phyloP scores from a whole-genome alignment of 1,140 invertebrate species.

The Delia radicum region DNA sequence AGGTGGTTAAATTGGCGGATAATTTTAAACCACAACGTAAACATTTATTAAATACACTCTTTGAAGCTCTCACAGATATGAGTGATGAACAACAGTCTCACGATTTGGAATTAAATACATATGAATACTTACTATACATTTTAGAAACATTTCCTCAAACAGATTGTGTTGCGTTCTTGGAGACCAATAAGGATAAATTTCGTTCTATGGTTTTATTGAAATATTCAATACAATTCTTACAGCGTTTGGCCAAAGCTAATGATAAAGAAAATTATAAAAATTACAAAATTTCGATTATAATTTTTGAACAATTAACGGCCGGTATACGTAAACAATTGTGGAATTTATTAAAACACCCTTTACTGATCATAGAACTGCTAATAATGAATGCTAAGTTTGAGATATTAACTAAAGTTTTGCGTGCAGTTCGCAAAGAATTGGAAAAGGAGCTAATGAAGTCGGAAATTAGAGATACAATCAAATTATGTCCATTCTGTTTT shows the following conservation, averaged over 20 bases:
- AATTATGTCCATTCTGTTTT: constrained; percentile 47
- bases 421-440: constrained; percentile 34
- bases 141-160: constrained; percentile 54
- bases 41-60: constrained; percentile 35
- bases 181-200: constrained; percentile 64
- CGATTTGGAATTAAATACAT: constrained; percentile 53
- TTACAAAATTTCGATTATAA: constrained; percentile 57
- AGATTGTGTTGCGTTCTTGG: constrained; percentile 63
- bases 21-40: constrained; percentile 51
- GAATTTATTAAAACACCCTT: constrained; percentile 66
- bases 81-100: constrained; percentile 34
- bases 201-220: constrained; percentile 63
- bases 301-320: constrained; percentile 55
- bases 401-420: constrained; percentile 61
- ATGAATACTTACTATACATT: constrained; percentile 52
- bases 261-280: constrained; percentile 58
- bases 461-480: constrained; percentile 34
- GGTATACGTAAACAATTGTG: constrained; percentile 62
- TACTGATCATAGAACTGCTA: constrained; percentile 72
- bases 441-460: constrained; percentile 33
- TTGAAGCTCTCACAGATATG: constrained; percentile 38
- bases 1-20: constrained; percentile 55
- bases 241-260: constrained; percentile 60
- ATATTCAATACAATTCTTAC: constrained; percentile 64
- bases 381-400: constrained; percentile 76